These are phyloP conservation scores for Drosophila pruinosa DNA, from an alignment of 1,140 invertebrate genomes.

Conservation along the genomic window DNA sequence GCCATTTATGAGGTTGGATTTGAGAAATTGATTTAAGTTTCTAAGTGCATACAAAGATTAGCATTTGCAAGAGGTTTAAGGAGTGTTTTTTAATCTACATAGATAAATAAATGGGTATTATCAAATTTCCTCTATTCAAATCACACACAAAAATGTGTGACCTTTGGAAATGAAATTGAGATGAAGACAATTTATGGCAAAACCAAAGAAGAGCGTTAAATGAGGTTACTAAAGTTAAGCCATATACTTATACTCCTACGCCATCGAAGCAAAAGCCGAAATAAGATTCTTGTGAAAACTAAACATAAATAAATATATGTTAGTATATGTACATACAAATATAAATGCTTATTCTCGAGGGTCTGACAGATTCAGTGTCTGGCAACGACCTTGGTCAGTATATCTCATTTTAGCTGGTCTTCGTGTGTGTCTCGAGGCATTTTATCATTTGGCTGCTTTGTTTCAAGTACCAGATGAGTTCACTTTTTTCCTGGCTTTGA, in stretches of 20 bases:
- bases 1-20: not conserved
- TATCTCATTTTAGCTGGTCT: not conserved
- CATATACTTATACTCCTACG: not conserved
- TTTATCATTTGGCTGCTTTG: slow-evolving; percentile 67
- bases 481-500: slow-evolving; percentile 20
- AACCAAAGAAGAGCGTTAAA: not conserved
- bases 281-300: slow-evolving; percentile 9
- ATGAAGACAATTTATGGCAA: not conserved
- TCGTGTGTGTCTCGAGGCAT: slow-evolving; percentile 54
- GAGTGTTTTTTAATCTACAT: no score
- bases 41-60: not conserved
- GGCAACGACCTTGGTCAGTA: slow-evolving; percentile 5
- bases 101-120: no score
- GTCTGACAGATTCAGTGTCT: slow-evolving; percentile 16
- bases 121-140: no score
- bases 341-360: not conserved
- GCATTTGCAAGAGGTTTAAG: not conserved
- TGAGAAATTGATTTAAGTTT: slow-evolving; percentile 5
- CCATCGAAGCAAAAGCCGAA: not conserved
- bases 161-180: no score
- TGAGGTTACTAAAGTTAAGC: not conserved
- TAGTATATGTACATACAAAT: not conserved
- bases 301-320: slow-evolving; percentile 21
- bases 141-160: not conserved
- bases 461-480: slow-evolving; percentile 59